phyloP scores from a whole-genome alignment of 2,888 invertebrate species.

The Folsomia candida region DNA sequence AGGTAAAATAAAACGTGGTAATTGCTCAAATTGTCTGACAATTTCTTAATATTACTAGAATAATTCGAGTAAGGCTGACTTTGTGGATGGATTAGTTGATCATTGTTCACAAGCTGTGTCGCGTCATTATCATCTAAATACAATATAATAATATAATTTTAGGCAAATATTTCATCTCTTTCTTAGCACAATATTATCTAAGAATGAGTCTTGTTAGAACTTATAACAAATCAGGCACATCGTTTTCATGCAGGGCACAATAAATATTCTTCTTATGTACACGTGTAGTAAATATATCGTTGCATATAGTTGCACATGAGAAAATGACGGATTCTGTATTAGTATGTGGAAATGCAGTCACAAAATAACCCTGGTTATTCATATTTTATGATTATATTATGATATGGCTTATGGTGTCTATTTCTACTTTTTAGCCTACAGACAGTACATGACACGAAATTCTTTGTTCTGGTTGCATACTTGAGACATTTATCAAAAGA shows the following conservation, averaged over 20 bases:
- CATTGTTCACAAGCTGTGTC: too few species aligned
- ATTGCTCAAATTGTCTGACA: too few species aligned
- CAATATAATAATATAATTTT: too few species aligned
- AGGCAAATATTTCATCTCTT: neutral
- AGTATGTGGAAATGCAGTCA: too few species aligned
- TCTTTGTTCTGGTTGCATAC: neutral
- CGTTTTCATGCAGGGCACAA: conserved; percentile 16
- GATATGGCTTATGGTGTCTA: too few species aligned
- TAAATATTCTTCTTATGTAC: neutral
- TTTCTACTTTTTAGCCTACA: too few species aligned
- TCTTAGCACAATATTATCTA: neutral
- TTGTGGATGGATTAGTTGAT: conserved; percentile 14
- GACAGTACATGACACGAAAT: neutral
- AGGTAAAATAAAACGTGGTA: too few species aligned
- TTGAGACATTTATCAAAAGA: neutral
- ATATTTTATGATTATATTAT: too few species aligned
- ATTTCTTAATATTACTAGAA: too few species aligned
- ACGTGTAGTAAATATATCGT: neutral
- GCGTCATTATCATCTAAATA: neutral
- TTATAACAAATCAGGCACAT: conserved; percentile 11
- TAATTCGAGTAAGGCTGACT: conserved; percentile 16
- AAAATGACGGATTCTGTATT: too few species aligned
- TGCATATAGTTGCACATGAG: too few species aligned
- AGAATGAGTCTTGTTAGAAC: neutral
- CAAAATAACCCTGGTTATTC: too few species aligned